Percentiles rank a stretch among this genome's conserved stretches.
Conservation (phyloP, 2,113 vertebrate species). For the human (Homo sapiens) region GRCh38 chr1:168493001-168493500, state of each 20-base stretch:
- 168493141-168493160: neutral
- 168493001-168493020: neutral
- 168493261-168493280: neutral
- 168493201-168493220: neutral
- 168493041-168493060: neutral
- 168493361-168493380: neutral
- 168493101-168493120: neutral
- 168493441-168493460: neutral
- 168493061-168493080: neutral
- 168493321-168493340: neutral
- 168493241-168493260: neutral
- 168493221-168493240: neutral
- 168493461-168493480: no score
- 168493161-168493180: neutral
- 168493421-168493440: neutral
- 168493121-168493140: neutral
- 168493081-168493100: neutral
- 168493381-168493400: neutral
- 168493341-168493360: neutral
- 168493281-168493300: neutral
- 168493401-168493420: no score
- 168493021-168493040: neutral
- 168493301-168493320: neutral
- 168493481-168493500: neutral
- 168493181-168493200: neutral